Conservation (phyloP, 1,140 invertebrate genomes). For the Eciton burchellii region DNA sequence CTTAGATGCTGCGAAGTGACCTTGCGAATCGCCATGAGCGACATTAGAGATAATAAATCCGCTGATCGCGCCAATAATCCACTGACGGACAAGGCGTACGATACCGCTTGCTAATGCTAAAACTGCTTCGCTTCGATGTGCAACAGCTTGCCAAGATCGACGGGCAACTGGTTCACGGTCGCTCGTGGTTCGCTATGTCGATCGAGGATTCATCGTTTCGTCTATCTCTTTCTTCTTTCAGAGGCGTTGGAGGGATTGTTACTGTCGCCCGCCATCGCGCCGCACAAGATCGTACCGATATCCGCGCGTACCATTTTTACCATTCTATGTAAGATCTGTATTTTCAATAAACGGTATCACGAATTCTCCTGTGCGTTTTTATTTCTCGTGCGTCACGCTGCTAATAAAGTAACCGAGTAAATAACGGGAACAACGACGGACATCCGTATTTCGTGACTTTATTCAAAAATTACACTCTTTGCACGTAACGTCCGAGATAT, state of each 20-base stretch:
- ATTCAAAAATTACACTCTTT: background rate
- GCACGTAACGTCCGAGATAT: background rate
- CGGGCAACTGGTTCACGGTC: conserved; percentile 52
- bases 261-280: conserved; percentile 36
- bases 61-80: conserved; percentile 54
- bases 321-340: conserved; percentile 75
- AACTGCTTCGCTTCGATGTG: conserved; percentile 73
- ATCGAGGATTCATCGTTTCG: conserved; percentile 57
- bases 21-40: conserved; percentile 23
- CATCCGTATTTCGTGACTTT: background rate
- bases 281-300: conserved; percentile 49
- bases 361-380: conserved; percentile 5
- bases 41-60: conserved; percentile 47
- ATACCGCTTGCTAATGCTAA: conserved; percentile 51
- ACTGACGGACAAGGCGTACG: conserved; percentile 27
- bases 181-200: conserved; percentile 20
- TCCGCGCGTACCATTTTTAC: conserved; percentile 67
- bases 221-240: conserved; percentile 77
- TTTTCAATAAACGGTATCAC: conserved; percentile 80
- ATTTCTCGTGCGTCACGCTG: background rate
- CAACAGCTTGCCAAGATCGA: conserved; percentile 64
- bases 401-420: conserved; percentile 5
- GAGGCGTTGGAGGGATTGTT: conserved; percentile 63
- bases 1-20: conserved; percentile 25
- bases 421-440: background rate